Evolutionary conservation across 35 echinoderm and acorn worm species (phyloP), one percentile per base, ranked within the genome.

Genomic region (Lytechinus pictus): DNA sequence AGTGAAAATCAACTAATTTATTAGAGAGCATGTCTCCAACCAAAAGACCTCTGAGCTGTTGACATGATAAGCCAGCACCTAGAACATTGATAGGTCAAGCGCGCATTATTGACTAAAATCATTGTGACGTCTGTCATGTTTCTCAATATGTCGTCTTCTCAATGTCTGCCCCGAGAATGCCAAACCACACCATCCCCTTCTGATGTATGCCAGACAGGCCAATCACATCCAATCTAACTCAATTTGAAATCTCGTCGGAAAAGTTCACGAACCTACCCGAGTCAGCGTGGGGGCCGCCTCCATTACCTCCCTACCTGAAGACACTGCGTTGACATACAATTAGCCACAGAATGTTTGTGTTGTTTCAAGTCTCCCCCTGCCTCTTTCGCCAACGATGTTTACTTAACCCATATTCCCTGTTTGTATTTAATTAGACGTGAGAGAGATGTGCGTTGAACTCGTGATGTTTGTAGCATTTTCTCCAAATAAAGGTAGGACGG

Each of bases 241-340:
- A 79, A 79, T 79, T 79, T 79, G 66, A 79, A 79, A 79, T 79
- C 66, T 79, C 66, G 66, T 79, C n/a, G 66, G 66, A 79, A 79
- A 79, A 79, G 66, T 79, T 79, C 66, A 79, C 66, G 66, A 79
- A 79, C 66, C 66, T 24, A 7, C n/a, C 66, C 66, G 6, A n/a
- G 66, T 79, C 66, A 79, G 66, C 66, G 19, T 79, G 66, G n/a
- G 33, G 66, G 66, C 66, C 6, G 16, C 16, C 16, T 79, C 66
- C 66, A 79, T 24, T 79, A 79, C 66, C 66, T 79, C 19, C 66
- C 66, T n/a, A 79, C 66, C 66, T 79, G 66, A 79, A 16, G 14
- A 79, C 66, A 24, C 66, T 79, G 21, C 66, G 66, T 79, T 79
- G 66, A 79, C 66, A 79, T 79, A 79, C 66, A 79, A 79, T 79